Evolutionary conservation across 1,140 invertebrate genomes (phyloP), one percentile per base, ranked within the genome.

Genomic region (Drosophila nannoptera): DNA sequence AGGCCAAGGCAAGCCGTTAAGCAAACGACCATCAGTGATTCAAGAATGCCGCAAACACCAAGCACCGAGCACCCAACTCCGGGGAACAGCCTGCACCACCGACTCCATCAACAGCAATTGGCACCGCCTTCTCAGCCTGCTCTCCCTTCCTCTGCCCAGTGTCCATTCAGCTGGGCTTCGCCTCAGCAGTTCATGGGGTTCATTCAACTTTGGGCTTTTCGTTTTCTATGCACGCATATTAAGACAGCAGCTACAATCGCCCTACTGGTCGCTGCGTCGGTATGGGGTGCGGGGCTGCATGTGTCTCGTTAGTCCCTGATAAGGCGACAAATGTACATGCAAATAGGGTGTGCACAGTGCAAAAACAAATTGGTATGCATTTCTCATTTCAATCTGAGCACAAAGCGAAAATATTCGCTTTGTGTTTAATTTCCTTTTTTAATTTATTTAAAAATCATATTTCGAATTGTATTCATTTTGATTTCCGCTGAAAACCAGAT

Each of bases 131-230:
- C 29, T 33, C 14, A 32, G 11, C 14, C 12, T 43, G n/a, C 40
- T 22, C 55, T 58, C 16, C 7, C 53, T 42, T n/a, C 49, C 49
- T 43, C 33, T 33, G 54, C 29, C 40, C 42, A 43, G 29, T 56
- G 40, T 43, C 54, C 29, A 43, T 32, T 43, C 12, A 43, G 40
- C 12, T 3, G 14, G 40, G 14, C 40, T 43, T 56, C 31, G 53
- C 38, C 42, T 42, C 36, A 56, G 54, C 54, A 45, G 54, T 56
- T 56, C 54, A 56, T 53, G 65, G 33, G 45, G 72, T 70, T 74
- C 72, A 74, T 53, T 73, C 58, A 70, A 73, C 71, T 73, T 73
- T 65, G 32, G 11, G 38, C 71, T 69, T 73, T 63, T 64, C 40
- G 14, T 50, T 61, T 61, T 61, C 48, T 64, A 69, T 49, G 29